A percentile compares a stretch with the other conserved stretches of the same genome.
Conservation (phyloP, 2,797 vertebrate species). For the Bufotes viridis region DNA sequence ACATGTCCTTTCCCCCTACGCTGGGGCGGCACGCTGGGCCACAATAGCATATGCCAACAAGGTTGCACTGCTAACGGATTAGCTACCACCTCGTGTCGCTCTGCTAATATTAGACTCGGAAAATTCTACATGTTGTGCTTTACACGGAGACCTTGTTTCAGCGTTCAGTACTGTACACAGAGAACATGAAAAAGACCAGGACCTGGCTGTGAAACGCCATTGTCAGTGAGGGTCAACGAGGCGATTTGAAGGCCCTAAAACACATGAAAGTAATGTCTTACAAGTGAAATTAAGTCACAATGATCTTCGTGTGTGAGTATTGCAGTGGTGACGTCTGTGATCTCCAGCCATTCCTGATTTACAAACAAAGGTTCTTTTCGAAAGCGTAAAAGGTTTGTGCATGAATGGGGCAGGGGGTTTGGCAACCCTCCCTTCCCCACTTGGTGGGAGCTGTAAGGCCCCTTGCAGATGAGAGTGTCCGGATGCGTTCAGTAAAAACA, state of each 20-base stretch:
- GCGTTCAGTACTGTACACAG: constrained; percentile 11
- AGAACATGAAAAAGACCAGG: not conserved
- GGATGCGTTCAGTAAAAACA: no score
- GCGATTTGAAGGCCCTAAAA: not conserved
- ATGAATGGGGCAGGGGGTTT: no score
- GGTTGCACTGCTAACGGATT: constrained; percentile 19
- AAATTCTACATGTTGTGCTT: constrained; percentile 19
- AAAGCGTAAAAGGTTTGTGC: no score
- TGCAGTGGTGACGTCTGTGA: no score
- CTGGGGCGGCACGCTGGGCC: constrained; percentile 17
- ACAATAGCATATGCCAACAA: constrained; percentile 7
- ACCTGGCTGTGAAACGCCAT: not conserved
- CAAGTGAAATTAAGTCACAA: not conserved
- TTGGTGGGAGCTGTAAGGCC: no score
- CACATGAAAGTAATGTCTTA: not conserved
- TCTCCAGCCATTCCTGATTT: no score
- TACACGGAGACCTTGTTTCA: not conserved
- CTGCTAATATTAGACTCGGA: constrained; percentile 28
- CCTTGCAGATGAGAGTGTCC: no score
- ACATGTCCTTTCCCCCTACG: constrained; percentile 44
- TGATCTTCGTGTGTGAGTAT: not conserved
- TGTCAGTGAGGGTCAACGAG: not conserved
- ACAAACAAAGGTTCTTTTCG: no score
- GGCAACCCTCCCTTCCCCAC: no score
- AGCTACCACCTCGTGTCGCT: constrained; percentile 4